Conservation (phyloP, 2,888 invertebrate genomes). For the Phasia obesa region DNA sequence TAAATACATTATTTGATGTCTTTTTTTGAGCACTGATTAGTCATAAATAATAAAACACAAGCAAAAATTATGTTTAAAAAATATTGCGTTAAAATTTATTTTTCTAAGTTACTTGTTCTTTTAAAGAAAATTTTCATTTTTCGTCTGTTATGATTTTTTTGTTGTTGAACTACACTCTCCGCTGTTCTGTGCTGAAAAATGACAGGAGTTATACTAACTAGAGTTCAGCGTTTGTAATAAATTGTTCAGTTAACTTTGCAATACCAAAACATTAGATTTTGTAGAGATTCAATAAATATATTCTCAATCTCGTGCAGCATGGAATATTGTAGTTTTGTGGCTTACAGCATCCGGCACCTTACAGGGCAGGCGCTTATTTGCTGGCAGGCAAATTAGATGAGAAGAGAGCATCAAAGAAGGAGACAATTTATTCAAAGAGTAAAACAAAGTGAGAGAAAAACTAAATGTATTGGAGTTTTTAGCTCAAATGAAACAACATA, state of each 20-base stretch:
- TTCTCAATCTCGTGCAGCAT: conserved; percentile 39
- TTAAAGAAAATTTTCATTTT: conserved; percentile 31
- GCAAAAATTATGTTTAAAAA: neutral
- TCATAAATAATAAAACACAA: neutral
- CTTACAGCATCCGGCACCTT: conserved; percentile 50
- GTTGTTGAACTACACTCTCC: conserved; percentile 72
- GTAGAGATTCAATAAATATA: conserved; percentile 47
- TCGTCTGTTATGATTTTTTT: conserved; percentile 1
- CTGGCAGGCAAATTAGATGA: no score
- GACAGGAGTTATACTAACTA: conserved; percentile 78
- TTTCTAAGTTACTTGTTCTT: neutral
- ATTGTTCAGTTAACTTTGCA: conserved; percentile 37
- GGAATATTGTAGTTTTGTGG: conserved; percentile 62
- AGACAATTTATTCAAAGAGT: neutral
- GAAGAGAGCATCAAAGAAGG: neutral
- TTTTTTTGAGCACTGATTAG: neutral
- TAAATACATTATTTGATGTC: no score
- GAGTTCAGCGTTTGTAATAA: conserved; percentile 44
- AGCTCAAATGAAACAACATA: conserved; percentile 25
- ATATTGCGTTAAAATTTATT: neutral
- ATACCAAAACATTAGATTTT: conserved; percentile 39
- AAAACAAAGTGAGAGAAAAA: neutral
- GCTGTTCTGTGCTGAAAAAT: conserved; percentile 79
- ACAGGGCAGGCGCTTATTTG: conserved; percentile 39
- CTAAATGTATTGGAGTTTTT: conserved; percentile 20